phyloP scores from a whole-genome alignment of 1,140 invertebrate genomes.

The Varroa destructor region DNA sequence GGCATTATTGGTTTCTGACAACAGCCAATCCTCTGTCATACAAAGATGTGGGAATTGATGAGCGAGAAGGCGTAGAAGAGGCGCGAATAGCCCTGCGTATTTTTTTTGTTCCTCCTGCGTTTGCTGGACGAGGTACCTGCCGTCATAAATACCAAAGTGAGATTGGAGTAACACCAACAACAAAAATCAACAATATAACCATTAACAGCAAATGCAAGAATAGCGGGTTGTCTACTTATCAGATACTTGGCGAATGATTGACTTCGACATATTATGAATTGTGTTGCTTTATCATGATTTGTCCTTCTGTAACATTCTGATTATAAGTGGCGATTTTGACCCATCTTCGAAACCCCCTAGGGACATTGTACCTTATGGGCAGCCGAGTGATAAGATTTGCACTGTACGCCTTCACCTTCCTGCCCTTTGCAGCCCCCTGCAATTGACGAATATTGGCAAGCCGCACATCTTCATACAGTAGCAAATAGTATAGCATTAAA shows the following conservation, averaged over 20 bases:
- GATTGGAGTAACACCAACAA: too few species aligned
- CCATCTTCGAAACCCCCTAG: not conserved
- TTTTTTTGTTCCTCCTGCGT: conserved; percentile 79
- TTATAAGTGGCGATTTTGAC: too few species aligned
- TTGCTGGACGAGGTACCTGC: conserved; percentile 76
- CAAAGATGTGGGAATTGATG: conserved; percentile 90
- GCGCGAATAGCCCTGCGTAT: conserved; percentile 72
- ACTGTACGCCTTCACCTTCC: conserved; percentile 71
- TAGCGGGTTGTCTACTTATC: too few species aligned
- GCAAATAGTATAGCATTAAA: conserved; percentile 74
- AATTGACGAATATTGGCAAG: conserved; percentile 58
- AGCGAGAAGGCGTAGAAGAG: conserved; percentile 64
- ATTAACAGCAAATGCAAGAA: too few species aligned
- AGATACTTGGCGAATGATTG: too few species aligned
- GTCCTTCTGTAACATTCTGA: too few species aligned
- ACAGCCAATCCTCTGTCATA: conserved; percentile 83
- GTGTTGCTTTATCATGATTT: too few species aligned
- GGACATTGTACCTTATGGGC: conserved; percentile 50
- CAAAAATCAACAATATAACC: too few species aligned
- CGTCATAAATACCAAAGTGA: too few species aligned
- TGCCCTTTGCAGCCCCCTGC: conserved; percentile 44
- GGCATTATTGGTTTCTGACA: conserved; percentile 33
- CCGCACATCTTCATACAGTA: conserved; percentile 81
- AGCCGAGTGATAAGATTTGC: conserved; percentile 73
- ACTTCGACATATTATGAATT: too few species aligned